Conservation (phyloP, 2,888 invertebrate species). For the Caenorhabditis sp. region DNA sequence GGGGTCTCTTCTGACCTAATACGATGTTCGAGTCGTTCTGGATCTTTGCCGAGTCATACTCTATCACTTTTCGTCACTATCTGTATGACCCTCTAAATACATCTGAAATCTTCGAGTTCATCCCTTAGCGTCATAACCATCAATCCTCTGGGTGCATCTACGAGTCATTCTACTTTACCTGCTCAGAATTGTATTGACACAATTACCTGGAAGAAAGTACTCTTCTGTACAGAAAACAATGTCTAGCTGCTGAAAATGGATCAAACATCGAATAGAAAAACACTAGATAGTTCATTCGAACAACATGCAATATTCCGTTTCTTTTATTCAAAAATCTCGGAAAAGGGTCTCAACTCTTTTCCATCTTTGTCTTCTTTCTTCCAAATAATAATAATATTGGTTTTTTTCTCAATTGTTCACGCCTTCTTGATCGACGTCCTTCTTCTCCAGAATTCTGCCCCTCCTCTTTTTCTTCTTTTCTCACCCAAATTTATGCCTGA, state of each 20-base stretch:
- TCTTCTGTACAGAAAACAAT: not conserved
- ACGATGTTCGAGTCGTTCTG: not conserved
- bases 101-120: slow-evolving; percentile 9
- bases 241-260: not conserved
- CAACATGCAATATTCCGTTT: slow-evolving; percentile 36
- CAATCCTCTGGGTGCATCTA: not conserved
- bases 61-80: not conserved
- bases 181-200: not conserved
- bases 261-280: slow-evolving; percentile 16
- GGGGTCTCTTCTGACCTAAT: not conserved
- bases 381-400: slow-evolving; percentile 46
- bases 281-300: slow-evolving; percentile 21
- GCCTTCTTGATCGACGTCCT: slow-evolving; percentile 46
- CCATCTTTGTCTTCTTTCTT: slow-evolving; percentile 10
- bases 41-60: slow-evolving; percentile 9
- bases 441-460: slow-evolving; percentile 16
- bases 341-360: not conserved
- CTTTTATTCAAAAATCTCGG: slow-evolving; percentile 13
- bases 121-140: slow-evolving; percentile 12
- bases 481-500: slow-evolving; percentile 32
- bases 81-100: slow-evolving; percentile 2
- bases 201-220: slow-evolving; percentile 1
- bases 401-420: slow-evolving; percentile 53
- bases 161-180: not conserved
- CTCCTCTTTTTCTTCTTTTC: slow-evolving; percentile 2